Evolutionary conservation across 2,113 vertebrate genomes (phyloP).

Genomic region (Coptodon bakossiorum): DNA sequence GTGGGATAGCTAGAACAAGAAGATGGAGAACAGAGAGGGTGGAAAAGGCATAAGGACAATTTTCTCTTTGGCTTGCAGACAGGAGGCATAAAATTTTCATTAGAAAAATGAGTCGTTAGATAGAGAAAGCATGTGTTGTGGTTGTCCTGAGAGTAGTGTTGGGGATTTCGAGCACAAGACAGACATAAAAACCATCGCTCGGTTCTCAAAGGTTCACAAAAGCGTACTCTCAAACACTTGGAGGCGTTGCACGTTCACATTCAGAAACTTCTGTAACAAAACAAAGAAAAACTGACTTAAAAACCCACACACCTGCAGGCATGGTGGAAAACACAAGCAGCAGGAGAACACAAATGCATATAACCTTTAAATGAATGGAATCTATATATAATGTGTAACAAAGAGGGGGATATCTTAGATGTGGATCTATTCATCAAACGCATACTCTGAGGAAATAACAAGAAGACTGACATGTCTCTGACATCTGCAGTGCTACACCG

Average conservation of each 20-base stretch:
- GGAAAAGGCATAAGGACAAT: not conserved
- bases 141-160: not conserved
- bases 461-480: not conserved
- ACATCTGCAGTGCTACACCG: not conserved
- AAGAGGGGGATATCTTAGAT: not conserved
- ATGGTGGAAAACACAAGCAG: not conserved
- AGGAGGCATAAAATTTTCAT: conserved; percentile 38
- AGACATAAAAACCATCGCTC: not conserved
- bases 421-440: not conserved
- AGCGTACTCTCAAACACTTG: not conserved
- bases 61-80: conserved; percentile 15
- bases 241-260: not conserved
- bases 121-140: not conserved
- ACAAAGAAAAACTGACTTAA: not conserved
- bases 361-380: not conserved
- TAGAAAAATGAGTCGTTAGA: not conserved
- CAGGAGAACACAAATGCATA: not conserved
- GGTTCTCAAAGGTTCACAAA: not conserved
- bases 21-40: not conserved
- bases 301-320: not conserved
- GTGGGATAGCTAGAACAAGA: not conserved
- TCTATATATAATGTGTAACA: not conserved
- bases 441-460: not conserved
- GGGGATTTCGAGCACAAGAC: not conserved
- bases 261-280: not conserved